phyloP scores from a whole-genome alignment of 2,797 vertebrate genomes.

The Anabas testudineus region DNA sequence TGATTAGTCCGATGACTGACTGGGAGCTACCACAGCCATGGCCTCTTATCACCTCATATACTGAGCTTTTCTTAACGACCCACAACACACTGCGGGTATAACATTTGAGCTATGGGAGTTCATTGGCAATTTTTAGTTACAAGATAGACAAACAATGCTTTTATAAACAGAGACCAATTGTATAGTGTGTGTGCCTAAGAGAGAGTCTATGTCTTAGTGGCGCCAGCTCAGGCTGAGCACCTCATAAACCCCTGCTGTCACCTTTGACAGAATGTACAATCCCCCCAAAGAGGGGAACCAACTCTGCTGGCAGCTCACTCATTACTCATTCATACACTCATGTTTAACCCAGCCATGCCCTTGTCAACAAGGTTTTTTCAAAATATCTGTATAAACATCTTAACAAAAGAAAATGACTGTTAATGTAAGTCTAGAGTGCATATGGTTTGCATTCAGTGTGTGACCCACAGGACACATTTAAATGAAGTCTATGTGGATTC shows the following conservation, averaged over 20 bases:
- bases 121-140: conserved; percentile 40
- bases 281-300: conserved; percentile 48
- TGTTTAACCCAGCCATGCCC: conserved; percentile 21
- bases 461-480: conserved; percentile 13
- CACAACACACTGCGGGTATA: conserved; percentile 15
- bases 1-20: conserved; percentile 65
- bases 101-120: conserved; percentile 50
- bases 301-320: conserved; percentile 44
- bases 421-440: background rate
- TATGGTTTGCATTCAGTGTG: conserved; percentile 28
- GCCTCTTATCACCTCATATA: conserved; percentile 64
- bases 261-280: conserved; percentile 74
- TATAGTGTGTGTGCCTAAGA: conserved; percentile 53
- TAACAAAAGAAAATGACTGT: conserved; percentile 6
- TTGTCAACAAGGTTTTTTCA: background rate
- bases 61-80: conserved; percentile 58
- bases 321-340: conserved; percentile 41
- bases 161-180: conserved; percentile 48
- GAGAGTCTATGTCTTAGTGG: conserved; percentile 72
- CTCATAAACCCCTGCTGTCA: conserved; percentile 85
- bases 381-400: conserved; percentile 16
- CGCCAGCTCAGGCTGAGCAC: conserved; percentile 84
- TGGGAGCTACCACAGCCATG: conserved; percentile 36
- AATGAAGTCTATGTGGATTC: conserved; percentile 32
- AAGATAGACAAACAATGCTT: conserved; percentile 57